These are phyloP conservation scores for Hecatera dysodea DNA, from an alignment of 2,888 invertebrate species.

Conservation along the genomic window DNA sequence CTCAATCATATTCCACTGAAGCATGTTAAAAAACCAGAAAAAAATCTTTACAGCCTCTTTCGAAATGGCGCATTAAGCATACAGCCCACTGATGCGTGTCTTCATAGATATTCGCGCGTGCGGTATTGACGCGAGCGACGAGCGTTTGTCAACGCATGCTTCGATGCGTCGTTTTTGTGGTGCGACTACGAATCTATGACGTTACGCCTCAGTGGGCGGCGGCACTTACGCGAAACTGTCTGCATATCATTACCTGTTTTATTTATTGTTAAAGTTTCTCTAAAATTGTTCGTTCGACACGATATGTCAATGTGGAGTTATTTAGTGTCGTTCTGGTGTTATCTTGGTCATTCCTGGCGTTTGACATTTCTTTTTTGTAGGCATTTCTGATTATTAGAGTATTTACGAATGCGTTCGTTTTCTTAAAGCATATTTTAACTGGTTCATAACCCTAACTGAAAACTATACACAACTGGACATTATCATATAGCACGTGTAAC, in stretches of 20 bases:
- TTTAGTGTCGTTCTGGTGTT: conserved; percentile 23
- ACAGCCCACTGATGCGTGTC: conserved; percentile 50
- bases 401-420: background rate
- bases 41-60: conserved; percentile 51
- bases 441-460: background rate
- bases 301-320: conserved; percentile 34
- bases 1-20: conserved; percentile 14
- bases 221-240: conserved; percentile 64
- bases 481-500: background rate
- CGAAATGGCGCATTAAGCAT: conserved; percentile 46
- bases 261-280: conserved; percentile 64
- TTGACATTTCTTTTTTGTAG: background rate
- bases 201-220: conserved; percentile 56
- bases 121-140: conserved; percentile 58
- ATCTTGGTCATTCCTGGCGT: conserved; percentile 7
- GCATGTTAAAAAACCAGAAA: conserved; percentile 8
- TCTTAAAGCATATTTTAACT: background rate
- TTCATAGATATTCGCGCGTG: conserved; percentile 52
- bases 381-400: background rate
- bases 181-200: conserved; percentile 57
- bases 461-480: background rate
- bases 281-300: conserved; percentile 42
- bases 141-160: conserved; percentile 62
- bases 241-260: conserved; percentile 60
- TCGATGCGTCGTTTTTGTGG: conserved; percentile 60